Evolutionary conservation across 2,113 vertebrate genomes (phyloP).

Genomic region (Oxyruncus cristatus): DNA sequence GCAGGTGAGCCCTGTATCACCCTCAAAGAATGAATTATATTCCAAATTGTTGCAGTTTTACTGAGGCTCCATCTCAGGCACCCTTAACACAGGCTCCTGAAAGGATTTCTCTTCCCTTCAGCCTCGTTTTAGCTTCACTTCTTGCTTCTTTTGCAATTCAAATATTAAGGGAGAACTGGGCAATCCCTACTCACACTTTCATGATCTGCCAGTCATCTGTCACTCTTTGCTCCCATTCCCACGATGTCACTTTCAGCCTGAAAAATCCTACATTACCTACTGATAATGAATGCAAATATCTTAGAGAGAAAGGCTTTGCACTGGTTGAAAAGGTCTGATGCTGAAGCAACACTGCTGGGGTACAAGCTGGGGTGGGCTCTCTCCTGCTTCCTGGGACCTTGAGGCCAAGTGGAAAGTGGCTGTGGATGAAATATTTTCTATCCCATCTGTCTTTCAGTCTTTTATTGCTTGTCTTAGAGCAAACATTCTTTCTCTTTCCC

Average conservation of each 20-base stretch:
- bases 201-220: background rate
- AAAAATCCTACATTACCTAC: background rate
- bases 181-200: background rate
- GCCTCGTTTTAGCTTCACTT: background rate
- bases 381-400: background rate
- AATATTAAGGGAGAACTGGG: background rate
- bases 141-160: background rate
- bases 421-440: background rate
- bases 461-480: background rate
- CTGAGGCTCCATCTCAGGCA: background rate
- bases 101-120: background rate
- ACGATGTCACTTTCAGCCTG: background rate
- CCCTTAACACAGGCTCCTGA: background rate
- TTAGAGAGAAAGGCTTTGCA: background rate
- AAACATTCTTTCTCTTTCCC: background rate
- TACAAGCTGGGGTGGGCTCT: background rate
- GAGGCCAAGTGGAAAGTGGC: background rate
- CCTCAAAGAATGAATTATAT: background rate
- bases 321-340: background rate
- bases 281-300: background rate
- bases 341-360: background rate
- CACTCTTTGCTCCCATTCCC: background rate
- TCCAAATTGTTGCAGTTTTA: background rate
- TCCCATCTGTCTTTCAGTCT: background rate
- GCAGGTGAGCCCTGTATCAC: background rate